Evolutionary conservation across 2,113 vertebrate genomes (phyloP), one percentile per base, ranked within the genome.

Genomic region (Hypanus sabinus): DNA sequence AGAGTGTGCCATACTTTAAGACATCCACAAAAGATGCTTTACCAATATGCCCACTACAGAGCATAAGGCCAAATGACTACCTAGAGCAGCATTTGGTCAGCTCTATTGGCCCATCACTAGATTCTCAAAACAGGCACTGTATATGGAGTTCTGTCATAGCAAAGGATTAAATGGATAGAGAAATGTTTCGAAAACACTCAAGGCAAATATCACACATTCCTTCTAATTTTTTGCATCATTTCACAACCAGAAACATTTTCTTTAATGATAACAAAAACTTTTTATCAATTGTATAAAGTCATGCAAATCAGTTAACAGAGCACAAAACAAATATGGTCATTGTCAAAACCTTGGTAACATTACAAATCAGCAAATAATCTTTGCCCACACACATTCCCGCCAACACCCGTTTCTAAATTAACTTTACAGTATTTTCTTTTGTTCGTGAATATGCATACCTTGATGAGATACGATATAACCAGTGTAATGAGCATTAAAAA

Each of bases 231-330:
- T 46, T 38, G 65, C 60, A 91, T 91, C 70, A 91, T 91, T 68
- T n/a, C 88, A 70, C 62, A 91, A 68, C 62, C 88, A 65, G 30
- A 36, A 68, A 36, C 38, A 68, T 68, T 20, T 90, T 90, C 36
- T 68, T 65, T 30, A 91, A 65, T 14, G 10, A 70, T 22, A 91
- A 11, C 22, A 55, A 14, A 65, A 70, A 65, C 88, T 33, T 11
- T 91, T 91, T 5, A 91, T 70, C 62, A 91, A 36, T 14, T 91
- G 33, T 36, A 11, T 55, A 30, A 85, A 85, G 60, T 68, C 36
- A 68, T 90, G 27, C 60, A 70, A 70, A 91, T 91, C 65, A 91
- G 36, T 70, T 11, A 91, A 91, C 57, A 88, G 55, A 62, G 68
- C 30, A 16, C 88, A 22, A 33, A 70, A 22, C 33, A 91, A 70